Conservation (phyloP, 2,113 vertebrate species). For the Hippocampus zosterae region DNA sequence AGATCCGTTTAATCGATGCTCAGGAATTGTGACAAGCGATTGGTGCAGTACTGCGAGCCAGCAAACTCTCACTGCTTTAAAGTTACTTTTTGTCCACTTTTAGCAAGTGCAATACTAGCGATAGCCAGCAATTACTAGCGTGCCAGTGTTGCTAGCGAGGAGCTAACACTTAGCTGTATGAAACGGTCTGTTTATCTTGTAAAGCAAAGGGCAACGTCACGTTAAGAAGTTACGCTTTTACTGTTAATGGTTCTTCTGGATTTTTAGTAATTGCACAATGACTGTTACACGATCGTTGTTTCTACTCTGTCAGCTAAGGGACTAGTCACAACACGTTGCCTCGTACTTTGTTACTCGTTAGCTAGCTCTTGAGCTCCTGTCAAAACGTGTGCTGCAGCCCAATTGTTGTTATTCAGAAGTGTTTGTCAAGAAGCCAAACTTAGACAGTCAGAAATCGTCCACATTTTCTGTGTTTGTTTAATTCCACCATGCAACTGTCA, state of each 20-base stretch:
- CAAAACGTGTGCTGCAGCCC: slow-evolving; percentile 41
- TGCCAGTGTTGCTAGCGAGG: slow-evolving; percentile 14
- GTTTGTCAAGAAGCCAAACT: not conserved
- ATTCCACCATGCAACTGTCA: not conserved
- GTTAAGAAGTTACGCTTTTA: not conserved
- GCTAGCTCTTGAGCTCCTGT: slow-evolving; percentile 35
- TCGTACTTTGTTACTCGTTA: slow-evolving; percentile 18
- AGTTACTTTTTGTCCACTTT: slow-evolving; percentile 8
- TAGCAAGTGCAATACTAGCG: slow-evolving; percentile 29
- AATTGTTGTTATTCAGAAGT: not conserved
- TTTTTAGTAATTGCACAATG: not conserved
- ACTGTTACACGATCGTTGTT: not conserved
- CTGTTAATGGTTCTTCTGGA: not conserved
- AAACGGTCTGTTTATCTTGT: not conserved
- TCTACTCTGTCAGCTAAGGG: slow-evolving; percentile 9
- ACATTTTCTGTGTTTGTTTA: not conserved
- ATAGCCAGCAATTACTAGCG: slow-evolving; percentile 40
- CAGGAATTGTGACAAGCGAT: accelerated
- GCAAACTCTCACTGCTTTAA: not conserved
- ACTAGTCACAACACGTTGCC: slow-evolving; percentile 47
- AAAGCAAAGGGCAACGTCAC: too few relatives aligned
- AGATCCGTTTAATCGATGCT: not conserved
- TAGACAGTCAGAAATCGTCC: too few relatives aligned
- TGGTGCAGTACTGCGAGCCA: not conserved
- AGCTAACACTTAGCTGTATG: slow-evolving; percentile 1